These are phyloP conservation scores for Cerastoderma edule DNA, from an alignment of 2,888 invertebrate species.

Conservation along the genomic window DNA sequence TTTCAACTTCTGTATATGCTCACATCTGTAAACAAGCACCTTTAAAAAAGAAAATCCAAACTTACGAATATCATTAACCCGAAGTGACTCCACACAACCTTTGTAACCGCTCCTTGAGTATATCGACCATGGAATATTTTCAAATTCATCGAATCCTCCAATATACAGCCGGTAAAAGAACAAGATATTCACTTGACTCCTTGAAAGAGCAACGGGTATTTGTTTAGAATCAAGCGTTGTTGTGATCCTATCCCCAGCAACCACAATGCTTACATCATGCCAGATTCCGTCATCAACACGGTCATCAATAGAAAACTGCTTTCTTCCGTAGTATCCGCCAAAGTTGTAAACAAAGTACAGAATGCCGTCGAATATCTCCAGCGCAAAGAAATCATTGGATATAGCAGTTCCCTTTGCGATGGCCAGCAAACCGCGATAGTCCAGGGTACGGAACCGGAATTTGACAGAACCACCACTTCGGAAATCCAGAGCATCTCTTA, in stretches of 20 bases:
- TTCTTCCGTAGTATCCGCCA: conserved; percentile 69
- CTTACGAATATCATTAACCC: conserved; percentile 61
- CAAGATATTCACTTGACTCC: conserved; percentile 22
- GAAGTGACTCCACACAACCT: conserved; percentile 80
- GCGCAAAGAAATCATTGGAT: conserved; percentile 69
- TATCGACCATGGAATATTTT: conserved; percentile 78
- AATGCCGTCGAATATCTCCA: conserved; percentile 81
- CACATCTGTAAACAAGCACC: too few relatives aligned
- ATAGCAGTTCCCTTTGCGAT: conserved; percentile 60
- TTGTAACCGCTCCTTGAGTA: conserved; percentile 78
- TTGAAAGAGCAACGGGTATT: conserved; percentile 19
- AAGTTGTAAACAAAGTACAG: conserved; percentile 79
- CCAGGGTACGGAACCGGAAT: conserved; percentile 78
- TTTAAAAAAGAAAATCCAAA: not conserved
- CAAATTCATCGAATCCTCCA: conserved; percentile 67
- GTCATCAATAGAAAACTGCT: conserved; percentile 61
- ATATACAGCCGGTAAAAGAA: conserved; percentile 63
- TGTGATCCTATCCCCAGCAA: conserved; percentile 39
- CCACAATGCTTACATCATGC: conserved; percentile 63
- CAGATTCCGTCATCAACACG: conserved; percentile 77
- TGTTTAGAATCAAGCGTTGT: conserved; percentile 70
- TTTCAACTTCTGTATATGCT: too few relatives aligned
- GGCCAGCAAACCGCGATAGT: conserved; percentile 76
- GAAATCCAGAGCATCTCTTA: conserved; percentile 49
- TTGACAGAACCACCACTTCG: conserved; percentile 65